Base-by-base conservation (phyloP, 2,888 invertebrate species). In the Agrochola lota region DNA sequence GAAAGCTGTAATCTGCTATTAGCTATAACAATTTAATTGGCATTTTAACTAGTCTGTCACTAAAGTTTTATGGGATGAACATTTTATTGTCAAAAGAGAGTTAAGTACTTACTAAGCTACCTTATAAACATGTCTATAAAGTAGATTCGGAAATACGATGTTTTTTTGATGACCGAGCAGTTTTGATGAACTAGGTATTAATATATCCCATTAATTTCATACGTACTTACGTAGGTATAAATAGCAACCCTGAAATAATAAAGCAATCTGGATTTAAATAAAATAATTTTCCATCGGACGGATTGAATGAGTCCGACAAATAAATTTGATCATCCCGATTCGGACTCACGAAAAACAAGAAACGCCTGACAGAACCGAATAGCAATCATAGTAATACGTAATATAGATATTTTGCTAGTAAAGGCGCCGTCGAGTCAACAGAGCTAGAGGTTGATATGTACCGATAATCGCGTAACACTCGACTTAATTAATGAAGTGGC, bases 401-500 rank as follows among this genome's bases (percentile, higher is more conserved):
- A 77, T 57, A 72, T 57, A 71, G 55, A 68, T 77, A 74, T 86
- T 77, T 62, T 46, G 60, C 59, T 71, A 66, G 26, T 49, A 75
- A 72, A 84, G 84, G 81, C 86, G 78, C 55, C 73, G 63, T 76
- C 43, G 55, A 82, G 66, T 77, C 74, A 82, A 84, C 82, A 77
- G 57, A 70, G 74, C 43, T n/a, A 11, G 40, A 43, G 40, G 17
- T 66, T 26, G 23, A 2, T n/a, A n/a, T n/a, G 52, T 62, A 35
- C 62, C 49, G 52, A 69, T 72, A 86, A 82, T 84, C 63, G 78
- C 67, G 72, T 77, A 82, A 81, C 85, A 86, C 84, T 87, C 80
- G 84, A 78, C 81, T 88, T 90, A 90, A 91, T 90, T 91, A 91
- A 90, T 89, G 86, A 90, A 88, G 89, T 88, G 88, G 86, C 84